Evolutionary conservation across 2,888 invertebrate genomes (phyloP).

Genomic region (Tetropium fuscum): DNA sequence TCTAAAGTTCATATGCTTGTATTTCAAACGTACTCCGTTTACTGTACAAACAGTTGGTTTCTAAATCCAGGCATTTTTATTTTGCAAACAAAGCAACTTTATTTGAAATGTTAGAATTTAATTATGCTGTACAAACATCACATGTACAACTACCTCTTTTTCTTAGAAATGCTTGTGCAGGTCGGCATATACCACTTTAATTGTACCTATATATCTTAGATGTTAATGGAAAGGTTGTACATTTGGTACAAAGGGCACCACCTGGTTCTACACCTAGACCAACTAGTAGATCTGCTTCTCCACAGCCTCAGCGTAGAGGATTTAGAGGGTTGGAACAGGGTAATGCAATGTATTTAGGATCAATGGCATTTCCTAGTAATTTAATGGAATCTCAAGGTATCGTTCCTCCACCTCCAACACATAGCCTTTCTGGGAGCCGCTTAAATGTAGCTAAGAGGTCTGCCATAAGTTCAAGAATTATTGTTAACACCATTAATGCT

Average conservation of each 20-base stretch:
- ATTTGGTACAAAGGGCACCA: conserved; percentile 90
- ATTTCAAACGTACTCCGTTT: too few relatives aligned
- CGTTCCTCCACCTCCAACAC: conserved; percentile 67
- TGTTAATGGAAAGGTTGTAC: conserved; percentile 92
- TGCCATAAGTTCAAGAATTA: background rate
- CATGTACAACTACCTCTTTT: too few relatives aligned
- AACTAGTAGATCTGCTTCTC: conserved; percentile 49
- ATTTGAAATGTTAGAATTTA: too few relatives aligned
- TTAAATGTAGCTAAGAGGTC: conserved; percentile 66
- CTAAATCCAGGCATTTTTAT: too few relatives aligned
- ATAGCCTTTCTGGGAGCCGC: conserved; percentile 68
- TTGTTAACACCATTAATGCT: background rate
- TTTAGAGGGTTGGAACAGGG: conserved; percentile 54
- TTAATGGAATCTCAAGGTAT: conserved; percentile 65
- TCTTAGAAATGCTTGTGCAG: too few relatives aligned
- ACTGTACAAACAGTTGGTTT: too few relatives aligned
- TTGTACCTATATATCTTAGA: conserved; percentile 73
- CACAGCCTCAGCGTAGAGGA: conserved; percentile 53
- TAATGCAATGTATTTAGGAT: conserved; percentile 71
- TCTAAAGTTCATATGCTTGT: too few relatives aligned
- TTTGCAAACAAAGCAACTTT: too few relatives aligned
- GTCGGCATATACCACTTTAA: too few relatives aligned
- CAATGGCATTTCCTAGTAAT: conserved; percentile 71
- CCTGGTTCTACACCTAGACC: conserved; percentile 66
- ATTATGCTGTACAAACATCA: too few relatives aligned